Percentiles rank a stretch among this genome's conserved stretches.
These are phyloP conservation scores for Cavia aperea DNA, from an alignment of 2,113 vertebrate species.

Conservation along the genomic window DNA sequence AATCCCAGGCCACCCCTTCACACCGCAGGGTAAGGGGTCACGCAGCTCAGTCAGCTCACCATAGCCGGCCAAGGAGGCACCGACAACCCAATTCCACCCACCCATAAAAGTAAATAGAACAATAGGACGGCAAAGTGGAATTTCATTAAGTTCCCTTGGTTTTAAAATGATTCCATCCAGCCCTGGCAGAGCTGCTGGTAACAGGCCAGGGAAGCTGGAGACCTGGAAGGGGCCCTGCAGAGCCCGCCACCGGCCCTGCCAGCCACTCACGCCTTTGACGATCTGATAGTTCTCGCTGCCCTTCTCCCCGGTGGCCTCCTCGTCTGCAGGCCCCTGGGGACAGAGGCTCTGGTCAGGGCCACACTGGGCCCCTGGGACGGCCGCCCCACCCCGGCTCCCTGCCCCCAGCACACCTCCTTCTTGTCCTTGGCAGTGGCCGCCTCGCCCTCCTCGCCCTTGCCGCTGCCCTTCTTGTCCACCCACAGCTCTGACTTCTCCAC, in stretches of 20 bases:
- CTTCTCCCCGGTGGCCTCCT: constrained; percentile 80
- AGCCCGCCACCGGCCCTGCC: not conserved
- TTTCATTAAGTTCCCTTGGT: constrained; percentile 17
- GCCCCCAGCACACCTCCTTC: constrained; percentile 76
- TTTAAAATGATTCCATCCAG: constrained; percentile 42
- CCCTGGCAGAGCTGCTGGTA: not conserved
- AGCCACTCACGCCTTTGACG: constrained; percentile 87
- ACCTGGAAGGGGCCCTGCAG: not conserved
- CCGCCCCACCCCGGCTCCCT: fast-evolving
- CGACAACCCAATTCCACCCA: not conserved
- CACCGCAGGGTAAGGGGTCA: fast-evolving
- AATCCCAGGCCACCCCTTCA: not conserved
- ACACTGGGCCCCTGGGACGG: not conserved
- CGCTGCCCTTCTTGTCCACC: constrained; percentile 92
- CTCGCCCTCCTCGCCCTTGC: constrained; percentile 77
- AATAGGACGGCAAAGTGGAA: not conserved
- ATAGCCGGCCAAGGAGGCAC: fast-evolving
- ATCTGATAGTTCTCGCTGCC: constrained; percentile 94
- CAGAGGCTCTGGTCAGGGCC: not conserved
- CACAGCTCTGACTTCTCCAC: constrained; percentile 98
- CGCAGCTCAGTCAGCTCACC: not conserved
- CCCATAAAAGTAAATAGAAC: not conserved
- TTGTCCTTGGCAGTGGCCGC: constrained; percentile 81
- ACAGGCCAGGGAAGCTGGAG: not conserved
- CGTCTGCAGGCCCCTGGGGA: constrained; percentile 70